Conservation (phyloP, 2,888 invertebrate genomes). For the Lycocerus yunnanus region DNA sequence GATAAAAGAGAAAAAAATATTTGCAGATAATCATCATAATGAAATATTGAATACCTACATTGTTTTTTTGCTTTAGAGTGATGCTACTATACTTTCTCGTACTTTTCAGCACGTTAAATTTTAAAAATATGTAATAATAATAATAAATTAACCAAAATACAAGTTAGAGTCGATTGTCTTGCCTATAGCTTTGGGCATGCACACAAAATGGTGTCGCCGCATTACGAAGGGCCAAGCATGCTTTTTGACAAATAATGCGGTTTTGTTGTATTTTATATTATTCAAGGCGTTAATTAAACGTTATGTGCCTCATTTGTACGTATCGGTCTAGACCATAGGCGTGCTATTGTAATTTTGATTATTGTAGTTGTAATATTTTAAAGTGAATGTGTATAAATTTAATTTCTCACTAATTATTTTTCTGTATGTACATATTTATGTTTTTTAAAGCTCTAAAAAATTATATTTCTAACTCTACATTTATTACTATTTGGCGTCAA, state of each 20-base stretch:
- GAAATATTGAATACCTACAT: background rate
- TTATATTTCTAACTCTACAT: background rate
- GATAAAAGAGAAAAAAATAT: conserved; percentile 2
- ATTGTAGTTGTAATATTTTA: background rate
- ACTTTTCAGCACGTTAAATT: background rate
- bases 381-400: background rate
- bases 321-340: background rate
- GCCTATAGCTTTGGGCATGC: background rate
- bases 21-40: background rate
- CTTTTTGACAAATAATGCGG: background rate
- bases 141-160: background rate
- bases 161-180: background rate
- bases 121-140: background rate
- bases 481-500: background rate
- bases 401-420: background rate
- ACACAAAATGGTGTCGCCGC: background rate
- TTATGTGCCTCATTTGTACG: too few relatives aligned
- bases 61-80: background rate
- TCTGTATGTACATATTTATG: background rate
- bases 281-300: too few relatives aligned
- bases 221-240: background rate
- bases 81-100: background rate
- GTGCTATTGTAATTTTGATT: background rate
- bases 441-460: background rate
- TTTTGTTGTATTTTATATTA: background rate